Evolutionary conservation across 2,113 vertebrate species (phyloP), one percentile per base, ranked within the genome.

Genomic region (Triplophysa rosa): DNA sequence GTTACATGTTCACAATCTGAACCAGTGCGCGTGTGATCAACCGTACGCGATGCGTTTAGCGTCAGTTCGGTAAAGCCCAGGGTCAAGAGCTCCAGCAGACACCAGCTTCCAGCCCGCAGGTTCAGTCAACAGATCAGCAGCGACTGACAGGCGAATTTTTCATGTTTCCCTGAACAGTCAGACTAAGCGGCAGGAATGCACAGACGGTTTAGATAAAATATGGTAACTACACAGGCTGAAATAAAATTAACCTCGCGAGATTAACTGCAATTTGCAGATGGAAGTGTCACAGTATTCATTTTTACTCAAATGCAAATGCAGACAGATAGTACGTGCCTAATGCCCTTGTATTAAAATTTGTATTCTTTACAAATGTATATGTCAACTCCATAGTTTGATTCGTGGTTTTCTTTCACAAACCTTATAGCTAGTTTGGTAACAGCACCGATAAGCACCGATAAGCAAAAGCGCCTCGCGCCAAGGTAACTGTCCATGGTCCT

Each of bases 1-100:
- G 78, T 12, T 21, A n/a, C 49, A 71, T 68, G 29, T 61, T 67
- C 59, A 77, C 42, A 26, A 59, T 62, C 29, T 81, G 21, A 58
- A 70, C 77, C 37, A 80, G 68, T 37, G n/a, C 65, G 66, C 33
- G 67, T 65, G 67, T 74, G 79, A 65, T 80, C 68, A 73, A 78
- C 61, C 73, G 62, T 47, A n/a, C 52, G 61, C 37, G 68, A 66
- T 72, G 67, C 68, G 42, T 80, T 80, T 81, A 67, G 45, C 68
- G 54, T 74, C 56, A 23, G 54, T 23, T 67, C 45, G 0, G 23
- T 29, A 76, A 24, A 76, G 61, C 73, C 23, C 0, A 17, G 17
- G 61, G 73, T 76, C 73, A 76, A 52, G 23, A 64, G 73, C 73
- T 52, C 23, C 10, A 76, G 62, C 73, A 76, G 59, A 17, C 58